Evolutionary conservation across 2,888 invertebrate genomes (phyloP), one percentile per base, ranked within the genome.

Genomic region (Aphodius granarius): DNA sequence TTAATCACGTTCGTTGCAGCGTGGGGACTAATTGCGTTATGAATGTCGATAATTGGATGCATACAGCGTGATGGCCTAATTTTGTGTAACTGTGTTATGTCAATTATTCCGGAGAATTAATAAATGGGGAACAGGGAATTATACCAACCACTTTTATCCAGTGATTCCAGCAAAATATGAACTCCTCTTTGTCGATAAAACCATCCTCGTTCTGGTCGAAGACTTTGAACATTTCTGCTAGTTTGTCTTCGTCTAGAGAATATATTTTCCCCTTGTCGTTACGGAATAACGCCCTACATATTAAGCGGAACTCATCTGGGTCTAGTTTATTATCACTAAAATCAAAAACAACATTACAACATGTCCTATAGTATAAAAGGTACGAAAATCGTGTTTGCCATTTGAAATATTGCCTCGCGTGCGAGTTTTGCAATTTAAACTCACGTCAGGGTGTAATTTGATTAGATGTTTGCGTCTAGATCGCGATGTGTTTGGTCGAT

Each of bases 221-320:
- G 75, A 96, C 93, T 76, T 90, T 89, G 87, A 95, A 96, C 82
- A 95, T 92, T 82, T 95, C 94, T 65, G 90, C 88, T 66, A 95
- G 89, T 80, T 92, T 91, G 73, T 92, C 91, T 77, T 92, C 91
- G 0, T 94, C 90, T 78, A 96, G 88, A 13, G 91, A 91, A 86
- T 96, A 96, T 81, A 96, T 93, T 86, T 94, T 94, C 0, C 96
- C 96, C 81, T 92, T 92, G 83, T 95, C 95, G 84, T 96, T 95
- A 20, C 96, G 92, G 87, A 97, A 96, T 73, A 97, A 86, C 0
- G 96, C 95, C 80, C 94, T 92, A 86, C 95, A 95, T 84, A 97
- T 92, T 77, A 94, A 88, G 17, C 92, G 91, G 86, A 96, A 96
- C 88, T 96, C 96, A 0, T 90, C 89, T 73, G 93, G 86, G 84